Percentiles rank a stretch among this genome's conserved stretches.
phyloP scores from a whole-genome alignment of 2,113 vertebrate genomes.

The Pongo pygmaeus region DNA sequence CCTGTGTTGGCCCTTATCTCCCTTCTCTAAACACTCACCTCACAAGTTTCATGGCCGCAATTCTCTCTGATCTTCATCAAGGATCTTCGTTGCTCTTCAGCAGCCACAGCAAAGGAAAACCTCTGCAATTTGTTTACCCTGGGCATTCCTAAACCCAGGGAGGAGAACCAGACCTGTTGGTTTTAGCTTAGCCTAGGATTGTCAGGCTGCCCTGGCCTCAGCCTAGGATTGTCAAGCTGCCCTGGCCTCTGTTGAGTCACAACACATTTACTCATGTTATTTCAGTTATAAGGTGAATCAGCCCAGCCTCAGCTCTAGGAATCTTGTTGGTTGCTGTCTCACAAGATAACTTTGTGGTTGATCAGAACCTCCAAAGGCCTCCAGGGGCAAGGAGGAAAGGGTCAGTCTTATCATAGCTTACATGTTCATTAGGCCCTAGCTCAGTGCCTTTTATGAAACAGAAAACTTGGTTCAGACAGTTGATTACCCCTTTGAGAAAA shows the following conservation, averaged over 20 bases:
- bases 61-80: background rate
- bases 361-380: background rate
- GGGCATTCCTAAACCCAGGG: background rate
- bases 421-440: background rate
- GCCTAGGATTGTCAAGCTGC: background rate
- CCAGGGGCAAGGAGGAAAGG: background rate
- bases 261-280: constrained; percentile 18
- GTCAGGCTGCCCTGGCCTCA: background rate
- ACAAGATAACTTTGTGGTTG: background rate
- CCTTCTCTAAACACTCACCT: background rate
- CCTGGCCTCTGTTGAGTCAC: background rate
- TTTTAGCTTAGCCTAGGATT: background rate
- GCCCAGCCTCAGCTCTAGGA: background rate
- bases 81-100: background rate
- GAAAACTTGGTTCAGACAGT: background rate
- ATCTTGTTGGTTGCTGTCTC: background rate
- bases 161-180: background rate
- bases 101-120: background rate
- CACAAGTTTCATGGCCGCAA: background rate
- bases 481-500: background rate
- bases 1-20: background rate
- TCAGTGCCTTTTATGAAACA: background rate
- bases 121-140: background rate
- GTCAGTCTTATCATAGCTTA: background rate
- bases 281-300: background rate